A percentile compares a stretch with the other conserved stretches of the same genome.
phyloP scores from a whole-genome alignment of 2,113 vertebrate genomes.

The Upupa epops region DNA sequence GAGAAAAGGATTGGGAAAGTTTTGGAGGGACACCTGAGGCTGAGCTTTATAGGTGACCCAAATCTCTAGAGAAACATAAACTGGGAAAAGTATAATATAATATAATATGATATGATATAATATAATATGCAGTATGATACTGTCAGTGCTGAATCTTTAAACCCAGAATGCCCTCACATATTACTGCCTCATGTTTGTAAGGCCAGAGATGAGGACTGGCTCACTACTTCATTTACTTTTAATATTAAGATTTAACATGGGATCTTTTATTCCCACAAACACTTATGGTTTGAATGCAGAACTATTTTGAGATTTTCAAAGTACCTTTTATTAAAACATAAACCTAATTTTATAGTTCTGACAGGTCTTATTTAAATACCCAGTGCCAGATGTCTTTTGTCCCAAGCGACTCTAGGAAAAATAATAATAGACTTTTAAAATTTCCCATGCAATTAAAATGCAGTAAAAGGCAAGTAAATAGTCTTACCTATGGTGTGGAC shows the following conservation, averaged over 20 bases:
- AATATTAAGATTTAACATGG: neutral
- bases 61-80: neutral
- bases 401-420: neutral
- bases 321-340: slow-evolving; percentile 34
- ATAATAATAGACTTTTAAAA: neutral
- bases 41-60: neutral
- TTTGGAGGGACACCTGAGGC: neutral
- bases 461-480: slow-evolving; percentile 37
- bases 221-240: slow-evolving; percentile 7
- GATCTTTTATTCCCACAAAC: slow-evolving; percentile 25
- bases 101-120: neutral
- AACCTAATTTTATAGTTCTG: slow-evolving; percentile 60
- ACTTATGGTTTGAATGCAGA: slow-evolving; percentile 7
- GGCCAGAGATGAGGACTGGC: neutral
- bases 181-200: neutral
- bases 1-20: neutral
- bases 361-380: slow-evolving; percentile 44
- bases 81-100: neutral
- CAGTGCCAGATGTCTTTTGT: slow-evolving; percentile 47
- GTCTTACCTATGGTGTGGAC: neutral
- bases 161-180: neutral
- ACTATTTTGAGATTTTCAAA: slow-evolving; percentile 46
- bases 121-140: neutral
- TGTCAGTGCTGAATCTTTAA: neutral
- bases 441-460: slow-evolving; percentile 30